A percentile compares a stretch with the other conserved stretches of the same genome.
Evolutionary conservation across 2,888 invertebrate species (phyloP).

Genomic region (Dicyrtomina minuta): DNA sequence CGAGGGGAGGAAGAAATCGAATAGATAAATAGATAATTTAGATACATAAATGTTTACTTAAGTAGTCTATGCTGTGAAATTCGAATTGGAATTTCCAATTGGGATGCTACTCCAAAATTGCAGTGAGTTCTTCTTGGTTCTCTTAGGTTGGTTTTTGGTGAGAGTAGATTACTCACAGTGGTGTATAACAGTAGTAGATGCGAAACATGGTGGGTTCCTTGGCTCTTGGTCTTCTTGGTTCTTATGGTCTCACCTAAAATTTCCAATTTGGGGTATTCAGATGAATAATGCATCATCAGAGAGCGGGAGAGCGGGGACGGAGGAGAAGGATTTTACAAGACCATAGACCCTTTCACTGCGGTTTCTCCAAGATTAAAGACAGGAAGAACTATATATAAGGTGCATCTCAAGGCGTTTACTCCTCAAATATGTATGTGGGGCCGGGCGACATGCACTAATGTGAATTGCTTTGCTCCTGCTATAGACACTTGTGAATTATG

Average conservation of each 20-base stretch:
- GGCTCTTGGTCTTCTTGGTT: background rate
- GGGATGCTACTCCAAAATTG: background rate
- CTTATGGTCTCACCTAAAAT: conserved; percentile 8
- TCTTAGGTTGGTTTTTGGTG: background rate
- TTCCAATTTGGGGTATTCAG: conserved; percentile 8
- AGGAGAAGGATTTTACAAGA: background rate
- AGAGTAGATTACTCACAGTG: conserved; percentile 4
- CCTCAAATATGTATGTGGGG: too few species aligned
- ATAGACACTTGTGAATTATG: too few species aligned
- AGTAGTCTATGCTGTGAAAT: background rate
- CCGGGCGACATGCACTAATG: too few species aligned
- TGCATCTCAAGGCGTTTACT: too few species aligned
- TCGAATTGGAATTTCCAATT: background rate
- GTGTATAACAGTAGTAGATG: too few species aligned
- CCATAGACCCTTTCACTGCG: background rate
- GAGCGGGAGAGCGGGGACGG: background rate
- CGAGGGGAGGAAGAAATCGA: background rate
- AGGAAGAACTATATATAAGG: background rate
- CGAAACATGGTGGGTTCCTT: background rate
- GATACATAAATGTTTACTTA: too few species aligned
- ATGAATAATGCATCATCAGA: conserved; percentile 27
- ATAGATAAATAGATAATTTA: conserved; percentile 6
- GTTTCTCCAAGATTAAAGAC: conserved; percentile 5
- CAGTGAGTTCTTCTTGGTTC: background rate
- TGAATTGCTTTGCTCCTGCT: too few species aligned